Percentiles rank a stretch among this genome's conserved stretches.
Evolutionary conservation across 2,113 vertebrate species (phyloP).

Genomic region (Leptosomus discolor): DNA sequence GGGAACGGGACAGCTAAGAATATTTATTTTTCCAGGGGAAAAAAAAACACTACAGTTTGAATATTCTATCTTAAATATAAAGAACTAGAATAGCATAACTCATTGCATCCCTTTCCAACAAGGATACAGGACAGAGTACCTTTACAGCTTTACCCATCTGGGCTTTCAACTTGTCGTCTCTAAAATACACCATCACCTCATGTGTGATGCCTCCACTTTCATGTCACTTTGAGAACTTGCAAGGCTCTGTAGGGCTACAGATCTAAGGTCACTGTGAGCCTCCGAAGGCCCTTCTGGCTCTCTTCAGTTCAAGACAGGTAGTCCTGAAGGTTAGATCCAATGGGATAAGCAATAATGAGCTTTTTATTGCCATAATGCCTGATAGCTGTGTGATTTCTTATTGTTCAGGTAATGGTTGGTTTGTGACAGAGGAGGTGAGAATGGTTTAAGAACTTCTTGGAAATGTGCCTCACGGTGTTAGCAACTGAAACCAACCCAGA

Average conservation of each 20-base stretch:
- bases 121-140: too few species aligned
- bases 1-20: neutral
- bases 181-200: neutral
- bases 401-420: neutral
- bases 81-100: neutral
- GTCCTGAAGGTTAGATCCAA: neutral
- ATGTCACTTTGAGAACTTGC: fast-evolving
- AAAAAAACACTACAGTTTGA: neutral
- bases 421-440: neutral
- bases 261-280: neutral
- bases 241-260: neutral
- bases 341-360: neutral
- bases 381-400: neutral
- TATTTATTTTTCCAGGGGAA: neutral
- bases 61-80: neutral
- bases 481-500: neutral
- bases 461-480: neutral
- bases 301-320: neutral
- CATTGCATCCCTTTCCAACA: neutral
- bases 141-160: neutral
- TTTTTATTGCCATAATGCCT: neutral
- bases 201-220: neutral
- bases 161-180: neutral
- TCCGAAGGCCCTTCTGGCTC: neutral
- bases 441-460: constrained; percentile 8